Percentiles rank a stretch among this genome's conserved stretches.
Conservation (phyloP, 2,113 vertebrate genomes). For the Chaetops frenatus region DNA sequence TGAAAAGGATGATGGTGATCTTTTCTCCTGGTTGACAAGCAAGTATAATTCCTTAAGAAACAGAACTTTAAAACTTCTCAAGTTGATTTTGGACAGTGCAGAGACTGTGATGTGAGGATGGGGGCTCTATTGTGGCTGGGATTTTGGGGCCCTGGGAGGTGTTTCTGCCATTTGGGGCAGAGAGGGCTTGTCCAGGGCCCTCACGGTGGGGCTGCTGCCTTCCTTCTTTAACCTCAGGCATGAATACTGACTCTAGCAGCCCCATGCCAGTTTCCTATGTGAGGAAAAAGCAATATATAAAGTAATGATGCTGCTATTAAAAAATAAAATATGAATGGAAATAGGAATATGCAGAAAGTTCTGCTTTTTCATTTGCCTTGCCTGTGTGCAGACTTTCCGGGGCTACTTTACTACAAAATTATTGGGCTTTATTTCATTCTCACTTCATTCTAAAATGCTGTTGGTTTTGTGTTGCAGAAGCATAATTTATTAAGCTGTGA, state of each 20-base stretch:
- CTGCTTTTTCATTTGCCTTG: not conserved
- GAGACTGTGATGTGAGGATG: not conserved
- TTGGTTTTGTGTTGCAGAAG: not conserved
- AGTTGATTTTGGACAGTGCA: not conserved
- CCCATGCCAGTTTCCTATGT: not conserved
- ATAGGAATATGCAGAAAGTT: not conserved
- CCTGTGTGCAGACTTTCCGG: not conserved
- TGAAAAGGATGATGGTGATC: not conserved
- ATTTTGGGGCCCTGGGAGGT: accelerated
- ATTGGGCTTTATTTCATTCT: not conserved
- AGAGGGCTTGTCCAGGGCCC: not conserved
- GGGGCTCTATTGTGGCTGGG: not conserved
- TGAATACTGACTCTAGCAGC: not conserved
- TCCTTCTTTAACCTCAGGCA: not conserved
- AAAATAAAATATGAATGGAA: not conserved
- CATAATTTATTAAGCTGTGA: not conserved
- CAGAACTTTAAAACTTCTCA: not conserved
- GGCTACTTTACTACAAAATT: not conserved
- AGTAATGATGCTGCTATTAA: not conserved
- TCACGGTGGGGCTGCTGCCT: not conserved
- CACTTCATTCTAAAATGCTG: not conserved
- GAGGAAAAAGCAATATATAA: not conserved
- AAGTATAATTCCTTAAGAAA: not conserved
- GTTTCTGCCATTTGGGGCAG: accelerated
- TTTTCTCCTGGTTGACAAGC: not conserved